Conservation (phyloP, 1,140 invertebrate species). For the Aphis gossypii region DNA sequence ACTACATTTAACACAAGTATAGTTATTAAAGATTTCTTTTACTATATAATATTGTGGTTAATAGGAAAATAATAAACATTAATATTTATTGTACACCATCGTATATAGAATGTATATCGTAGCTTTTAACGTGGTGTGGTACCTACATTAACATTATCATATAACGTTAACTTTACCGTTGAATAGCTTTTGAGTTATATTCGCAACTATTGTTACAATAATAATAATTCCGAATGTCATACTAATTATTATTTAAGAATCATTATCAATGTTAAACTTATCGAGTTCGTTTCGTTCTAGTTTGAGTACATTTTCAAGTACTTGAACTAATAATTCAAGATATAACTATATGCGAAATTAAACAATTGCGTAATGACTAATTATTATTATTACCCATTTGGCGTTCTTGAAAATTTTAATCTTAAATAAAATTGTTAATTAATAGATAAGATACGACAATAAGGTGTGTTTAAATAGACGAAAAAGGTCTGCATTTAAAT, state of each 20-base stretch:
- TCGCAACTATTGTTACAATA: neutral
- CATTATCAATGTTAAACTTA: neutral
- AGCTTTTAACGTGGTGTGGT: neutral
- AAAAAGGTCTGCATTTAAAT: neutral
- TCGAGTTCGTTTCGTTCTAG: conserved; percentile 4
- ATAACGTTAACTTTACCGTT: neutral
- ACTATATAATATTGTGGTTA: neutral
- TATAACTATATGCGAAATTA: neutral
- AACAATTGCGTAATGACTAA: conserved; percentile 22
- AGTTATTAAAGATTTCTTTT: neutral
- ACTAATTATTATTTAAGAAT: neutral
- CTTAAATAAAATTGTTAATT: neutral
- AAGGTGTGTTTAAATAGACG: neutral
- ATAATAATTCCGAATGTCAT: neutral
- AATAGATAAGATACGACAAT: neutral
- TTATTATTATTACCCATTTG: neutral
- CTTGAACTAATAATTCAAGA: neutral
- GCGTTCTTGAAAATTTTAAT: conserved; percentile 14
- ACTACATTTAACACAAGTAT: neutral
- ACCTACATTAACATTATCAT: neutral
- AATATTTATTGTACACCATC: neutral
- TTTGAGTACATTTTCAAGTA: neutral
- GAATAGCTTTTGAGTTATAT: neutral
- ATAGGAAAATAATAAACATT: neutral
- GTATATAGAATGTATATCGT: neutral